Evolutionary conservation across 2,797 vertebrate species (phyloP).

Genomic region (Notolabrus celidotus): DNA sequence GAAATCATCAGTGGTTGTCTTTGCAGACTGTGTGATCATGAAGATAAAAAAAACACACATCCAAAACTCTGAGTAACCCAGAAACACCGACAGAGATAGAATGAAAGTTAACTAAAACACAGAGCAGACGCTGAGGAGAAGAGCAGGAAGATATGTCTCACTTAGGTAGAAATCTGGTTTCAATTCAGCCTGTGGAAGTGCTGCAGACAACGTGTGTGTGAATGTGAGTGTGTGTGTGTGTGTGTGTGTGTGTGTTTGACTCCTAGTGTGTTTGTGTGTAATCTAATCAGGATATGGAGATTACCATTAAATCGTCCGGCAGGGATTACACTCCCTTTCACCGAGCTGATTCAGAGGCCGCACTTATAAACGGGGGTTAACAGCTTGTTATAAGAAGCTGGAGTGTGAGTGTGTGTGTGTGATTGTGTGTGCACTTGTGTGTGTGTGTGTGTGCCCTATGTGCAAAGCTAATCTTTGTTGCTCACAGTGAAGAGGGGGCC

Average conservation of each 20-base stretch:
- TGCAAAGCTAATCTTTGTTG: constrained; percentile 79
- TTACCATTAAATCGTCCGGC: constrained; percentile 84
- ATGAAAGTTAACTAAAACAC: constrained; percentile 6
- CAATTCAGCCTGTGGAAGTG: constrained; percentile 9
- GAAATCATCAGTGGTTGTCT: constrained; percentile 14
- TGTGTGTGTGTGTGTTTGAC: background rate
- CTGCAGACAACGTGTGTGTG: constrained; percentile 3
- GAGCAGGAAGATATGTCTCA: background rate
- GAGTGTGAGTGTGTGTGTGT: constrained; percentile 60
- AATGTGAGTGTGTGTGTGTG: constrained; percentile 7
- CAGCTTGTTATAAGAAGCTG: constrained; percentile 82
- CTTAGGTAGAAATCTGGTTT: constrained; percentile 8
- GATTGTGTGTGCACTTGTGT: constrained; percentile 55
- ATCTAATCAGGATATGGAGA: constrained; percentile 86
- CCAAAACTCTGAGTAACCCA: constrained; percentile 32
- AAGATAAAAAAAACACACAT: constrained; percentile 4
- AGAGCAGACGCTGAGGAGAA: background rate
- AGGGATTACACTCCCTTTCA: constrained; percentile 83
- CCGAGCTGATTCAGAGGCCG: constrained; percentile 81
- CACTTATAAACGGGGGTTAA: constrained; percentile 86
- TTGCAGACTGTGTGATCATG: constrained; percentile 11
- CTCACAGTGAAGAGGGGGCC: constrained; percentile 71
- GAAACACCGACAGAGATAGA: constrained; percentile 19
- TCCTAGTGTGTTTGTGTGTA: constrained; percentile 53
- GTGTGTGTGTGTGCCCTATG: constrained; percentile 44